Conservation (phyloP, 2,797 vertebrate genomes). For the Periophthalmus magnuspinnatus region DNA sequence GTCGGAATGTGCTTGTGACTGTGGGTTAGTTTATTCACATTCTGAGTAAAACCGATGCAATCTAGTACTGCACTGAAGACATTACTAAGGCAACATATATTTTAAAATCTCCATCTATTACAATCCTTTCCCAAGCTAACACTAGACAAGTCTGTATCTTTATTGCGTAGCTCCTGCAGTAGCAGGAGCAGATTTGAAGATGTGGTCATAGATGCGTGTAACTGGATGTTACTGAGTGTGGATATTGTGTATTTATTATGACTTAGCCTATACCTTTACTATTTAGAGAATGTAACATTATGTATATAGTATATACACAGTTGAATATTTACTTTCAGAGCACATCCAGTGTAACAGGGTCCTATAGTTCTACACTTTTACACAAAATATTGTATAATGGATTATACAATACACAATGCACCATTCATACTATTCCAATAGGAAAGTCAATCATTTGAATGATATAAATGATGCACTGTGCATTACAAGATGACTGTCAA, state of each 20-base stretch:
- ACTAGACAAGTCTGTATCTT: no score
- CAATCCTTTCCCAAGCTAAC: no score
- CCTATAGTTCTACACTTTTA: not conserved
- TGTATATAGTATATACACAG: not conserved
- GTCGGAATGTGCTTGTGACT: no score
- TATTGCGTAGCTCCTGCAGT: no score
- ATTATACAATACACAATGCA: not conserved
- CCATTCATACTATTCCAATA: no score
- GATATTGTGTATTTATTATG: not conserved
- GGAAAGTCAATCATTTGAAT: not conserved
- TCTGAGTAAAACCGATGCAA: no score
- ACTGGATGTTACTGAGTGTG: constrained; percentile 21
- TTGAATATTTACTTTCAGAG: not conserved
- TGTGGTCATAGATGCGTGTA: not conserved
- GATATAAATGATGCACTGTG: not conserved
- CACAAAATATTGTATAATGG: not conserved
- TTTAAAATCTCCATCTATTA: no score
- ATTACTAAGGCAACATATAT: no score
- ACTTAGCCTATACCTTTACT: not conserved
- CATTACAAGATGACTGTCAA: not conserved
- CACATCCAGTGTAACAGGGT: not conserved
- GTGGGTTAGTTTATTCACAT: no score
- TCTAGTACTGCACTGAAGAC: no score
- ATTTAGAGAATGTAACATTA: not conserved
- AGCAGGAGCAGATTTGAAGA: not conserved